Evolutionary conservation across 2,113 vertebrate species (phyloP).

Genomic region (Azemiops feae): DNA sequence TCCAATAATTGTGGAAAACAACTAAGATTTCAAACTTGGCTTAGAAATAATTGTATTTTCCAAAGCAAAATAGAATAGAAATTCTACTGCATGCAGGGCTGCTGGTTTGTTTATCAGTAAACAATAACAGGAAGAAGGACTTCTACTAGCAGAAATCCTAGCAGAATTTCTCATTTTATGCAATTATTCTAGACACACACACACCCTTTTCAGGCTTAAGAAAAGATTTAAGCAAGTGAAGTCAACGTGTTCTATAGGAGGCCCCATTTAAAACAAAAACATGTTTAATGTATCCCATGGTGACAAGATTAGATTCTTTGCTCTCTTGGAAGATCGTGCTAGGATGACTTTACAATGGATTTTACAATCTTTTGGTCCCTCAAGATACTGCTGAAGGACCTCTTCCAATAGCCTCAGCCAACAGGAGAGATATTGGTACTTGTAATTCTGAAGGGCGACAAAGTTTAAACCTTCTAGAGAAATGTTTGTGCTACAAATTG

Average conservation of each 20-base stretch:
- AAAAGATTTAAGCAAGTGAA: not conserved
- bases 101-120: not conserved
- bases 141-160: not conserved
- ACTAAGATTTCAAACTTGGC: not conserved
- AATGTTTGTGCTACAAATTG: not conserved
- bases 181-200: not conserved
- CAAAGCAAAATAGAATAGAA: not conserved
- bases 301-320: not conserved
- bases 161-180: not conserved
- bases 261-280: not conserved
- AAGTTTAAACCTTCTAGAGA: not conserved
- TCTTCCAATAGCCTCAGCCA: not conserved
- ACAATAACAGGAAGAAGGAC: not conserved
- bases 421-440: not conserved
- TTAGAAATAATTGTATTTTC: not conserved
- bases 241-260: not conserved
- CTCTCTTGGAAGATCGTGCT: not conserved
- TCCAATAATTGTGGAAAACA: not conserved
- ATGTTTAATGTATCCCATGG: not conserved
- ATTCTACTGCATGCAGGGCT: not conserved
- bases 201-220: not conserved
- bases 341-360: not conserved
- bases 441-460: not conserved
- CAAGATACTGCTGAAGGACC: not conserved
- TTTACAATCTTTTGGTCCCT: not conserved